Evolutionary conservation across 2,113 vertebrate genomes (phyloP).

Genomic region (Erinaceus europaeus): DNA sequence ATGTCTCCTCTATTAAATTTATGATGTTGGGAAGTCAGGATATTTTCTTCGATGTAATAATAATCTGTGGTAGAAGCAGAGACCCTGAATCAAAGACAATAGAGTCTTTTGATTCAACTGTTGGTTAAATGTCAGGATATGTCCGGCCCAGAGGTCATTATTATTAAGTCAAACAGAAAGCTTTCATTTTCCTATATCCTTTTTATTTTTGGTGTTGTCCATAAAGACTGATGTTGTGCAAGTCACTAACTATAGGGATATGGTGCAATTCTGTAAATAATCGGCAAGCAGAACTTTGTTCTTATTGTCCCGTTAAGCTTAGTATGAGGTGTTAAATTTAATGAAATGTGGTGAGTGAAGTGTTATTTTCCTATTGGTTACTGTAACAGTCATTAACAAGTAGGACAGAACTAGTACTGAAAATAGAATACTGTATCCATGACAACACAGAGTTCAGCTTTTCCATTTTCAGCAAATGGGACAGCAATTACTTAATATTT

Average conservation of each 20-base stretch:
- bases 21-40: neutral
- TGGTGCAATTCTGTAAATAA: constrained; percentile 65
- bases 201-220: constrained; percentile 44
- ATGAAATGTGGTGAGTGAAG: constrained; percentile 72
- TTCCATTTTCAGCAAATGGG: constrained; percentile 74
- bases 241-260: constrained; percentile 37
- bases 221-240: constrained; percentile 20
- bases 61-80: constrained; percentile 54
- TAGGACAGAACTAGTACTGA: constrained; percentile 59
- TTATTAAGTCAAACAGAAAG: constrained; percentile 64
- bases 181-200: constrained; percentile 58
- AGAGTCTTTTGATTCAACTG: constrained; percentile 63
- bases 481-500: constrained; percentile 76
- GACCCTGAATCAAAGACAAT: constrained; percentile 68
- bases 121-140: constrained; percentile 74
- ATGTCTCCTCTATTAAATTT: constrained; percentile 50
- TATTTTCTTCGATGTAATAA: constrained; percentile 33
- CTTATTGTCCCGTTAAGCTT: constrained; percentile 70
- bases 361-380: constrained; percentile 76
- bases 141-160: constrained; percentile 59
- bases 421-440: constrained; percentile 74
- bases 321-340: constrained; percentile 73
- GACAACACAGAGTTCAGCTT: constrained; percentile 75
- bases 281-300: constrained; percentile 66
- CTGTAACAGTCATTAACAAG: constrained; percentile 75